Evolutionary conservation across 2,113 vertebrate species (phyloP).

Genomic region (Pygoscelis adeliae): DNA sequence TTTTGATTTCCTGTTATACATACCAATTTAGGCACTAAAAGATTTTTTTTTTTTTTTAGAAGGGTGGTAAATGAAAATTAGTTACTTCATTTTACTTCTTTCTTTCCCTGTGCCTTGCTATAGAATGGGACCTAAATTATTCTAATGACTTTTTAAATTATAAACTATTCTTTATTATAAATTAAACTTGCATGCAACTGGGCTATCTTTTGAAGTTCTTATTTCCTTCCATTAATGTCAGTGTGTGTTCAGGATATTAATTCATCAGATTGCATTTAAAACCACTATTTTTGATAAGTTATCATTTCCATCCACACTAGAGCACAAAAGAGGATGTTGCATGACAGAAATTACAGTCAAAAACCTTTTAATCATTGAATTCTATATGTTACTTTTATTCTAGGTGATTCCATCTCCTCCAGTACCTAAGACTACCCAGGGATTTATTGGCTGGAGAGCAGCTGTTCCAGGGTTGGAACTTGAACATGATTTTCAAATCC

Average conservation of each 20-base stretch:
- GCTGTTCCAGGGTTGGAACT: slow-evolving; percentile 71
- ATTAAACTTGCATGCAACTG: neutral
- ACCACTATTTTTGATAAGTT: neutral
- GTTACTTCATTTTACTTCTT: neutral
- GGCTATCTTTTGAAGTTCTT: neutral
- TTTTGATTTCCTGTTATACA: neutral
- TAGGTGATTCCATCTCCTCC: slow-evolving; percentile 84
- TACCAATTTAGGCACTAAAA: neutral
- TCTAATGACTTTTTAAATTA: neutral
- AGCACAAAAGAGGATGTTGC: neutral
- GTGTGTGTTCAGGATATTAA: neutral
- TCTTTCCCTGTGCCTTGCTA: neutral
- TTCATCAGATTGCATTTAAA: neutral
- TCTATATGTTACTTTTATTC: neutral
- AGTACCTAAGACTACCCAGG: slow-evolving; percentile 82
- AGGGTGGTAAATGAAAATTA: neutral
- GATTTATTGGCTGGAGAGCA: slow-evolving; percentile 88
- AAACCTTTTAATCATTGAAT: neutral
- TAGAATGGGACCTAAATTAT: neutral
- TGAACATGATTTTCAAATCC: slow-evolving; percentile 54
- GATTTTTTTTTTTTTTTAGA: neutral
- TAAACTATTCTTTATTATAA: neutral
- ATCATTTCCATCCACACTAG: neutral
- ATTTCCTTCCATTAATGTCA: neutral
- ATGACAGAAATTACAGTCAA: neutral